phyloP scores from a whole-genome alignment of 2,113 vertebrate genomes.

The Poicephalus meyeri region DNA sequence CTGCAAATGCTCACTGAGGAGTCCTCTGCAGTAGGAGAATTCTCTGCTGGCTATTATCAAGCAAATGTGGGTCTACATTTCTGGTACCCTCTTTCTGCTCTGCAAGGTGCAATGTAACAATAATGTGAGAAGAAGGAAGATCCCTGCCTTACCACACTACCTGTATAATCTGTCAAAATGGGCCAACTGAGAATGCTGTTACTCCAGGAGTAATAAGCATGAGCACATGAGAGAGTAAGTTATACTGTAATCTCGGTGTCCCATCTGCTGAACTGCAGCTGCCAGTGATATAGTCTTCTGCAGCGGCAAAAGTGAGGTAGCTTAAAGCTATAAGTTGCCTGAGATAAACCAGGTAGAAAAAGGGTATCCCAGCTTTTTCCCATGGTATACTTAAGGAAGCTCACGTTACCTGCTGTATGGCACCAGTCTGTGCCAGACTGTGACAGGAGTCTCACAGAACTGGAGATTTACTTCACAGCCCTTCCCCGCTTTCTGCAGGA shows the following conservation, averaged over 20 bases:
- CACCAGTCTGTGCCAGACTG: not conserved
- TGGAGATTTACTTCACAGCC: not conserved
- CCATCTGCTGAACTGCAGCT: not conserved
- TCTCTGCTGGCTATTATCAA: not conserved
- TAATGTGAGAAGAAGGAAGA: not conserved
- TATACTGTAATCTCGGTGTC: not conserved
- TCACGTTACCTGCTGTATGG: not conserved
- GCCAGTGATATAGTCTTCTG: not conserved
- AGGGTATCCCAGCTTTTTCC: not conserved
- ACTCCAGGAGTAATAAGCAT: not conserved
- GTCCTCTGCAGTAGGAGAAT: not conserved
- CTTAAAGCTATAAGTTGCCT: not conserved
- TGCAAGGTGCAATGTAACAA: not conserved
- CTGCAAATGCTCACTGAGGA: slow-evolving; percentile 15
- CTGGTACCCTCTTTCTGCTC: not conserved
- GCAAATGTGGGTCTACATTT: not conserved
- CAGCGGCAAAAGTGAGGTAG: not conserved
- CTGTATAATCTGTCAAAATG: not conserved
- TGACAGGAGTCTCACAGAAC: not conserved
- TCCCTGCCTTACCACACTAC: not conserved
- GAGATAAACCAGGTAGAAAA: not conserved
- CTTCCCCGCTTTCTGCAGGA: not conserved
- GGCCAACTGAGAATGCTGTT: not conserved
- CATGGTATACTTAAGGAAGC: not conserved
- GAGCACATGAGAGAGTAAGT: not conserved